Base-by-base conservation (phyloP, 2,113 vertebrate genomes). In the Thinocorus orbignyianus region DNA sequence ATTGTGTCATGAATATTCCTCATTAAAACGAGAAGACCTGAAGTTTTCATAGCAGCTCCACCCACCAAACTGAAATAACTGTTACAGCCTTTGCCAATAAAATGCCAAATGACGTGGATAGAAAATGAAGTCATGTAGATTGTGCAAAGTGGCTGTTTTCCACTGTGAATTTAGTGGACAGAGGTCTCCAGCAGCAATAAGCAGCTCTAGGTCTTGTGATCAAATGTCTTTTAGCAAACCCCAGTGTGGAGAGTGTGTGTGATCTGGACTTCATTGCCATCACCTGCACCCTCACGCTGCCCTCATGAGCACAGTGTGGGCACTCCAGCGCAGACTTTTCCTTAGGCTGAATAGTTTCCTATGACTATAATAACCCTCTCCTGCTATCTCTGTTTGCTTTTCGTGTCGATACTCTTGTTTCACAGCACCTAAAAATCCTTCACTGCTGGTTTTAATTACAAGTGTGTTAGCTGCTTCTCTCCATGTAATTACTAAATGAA, bases 401-500 rank as follows among this genome's bases (percentile, higher is more conserved):
- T 73, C 44, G 4, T 61, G 81, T 72, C 84, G 41, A 1, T 61
- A 76, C 81, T 68, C 51, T 46, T 61, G 28, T 72, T 72, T 49
- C 77, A 49, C 66, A 87, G 79, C 83, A 76, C 68, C 93, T 97
- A 96, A 93, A 97, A 96, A 92, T 98, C 97, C 96, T 97, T 97
- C 93, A 92, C 97, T 98, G 97, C 97, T 97, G 97, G 95, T 92
- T 92, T 81, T 97, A 98, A 98, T 97, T 97, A 97, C 96, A 96
- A 93, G 96, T 60, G 8, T 44, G 83, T 94, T 98, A 97, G 92
- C 96, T 95, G 92, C 94, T 97, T 97, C 96, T 95, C 81, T 92
- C 94, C 92, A 80, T 94, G 88, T 97, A 97, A 98, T 98, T 97
- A 98, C 97, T 96, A 52, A 97, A 95, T 98, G 97, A 97, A 98